A percentile compares a stretch with the other conserved stretches of the same genome.
These are phyloP conservation scores for Darevskia mixta DNA, from an alignment of 2,797 vertebrate species.

Conservation along the genomic window DNA sequence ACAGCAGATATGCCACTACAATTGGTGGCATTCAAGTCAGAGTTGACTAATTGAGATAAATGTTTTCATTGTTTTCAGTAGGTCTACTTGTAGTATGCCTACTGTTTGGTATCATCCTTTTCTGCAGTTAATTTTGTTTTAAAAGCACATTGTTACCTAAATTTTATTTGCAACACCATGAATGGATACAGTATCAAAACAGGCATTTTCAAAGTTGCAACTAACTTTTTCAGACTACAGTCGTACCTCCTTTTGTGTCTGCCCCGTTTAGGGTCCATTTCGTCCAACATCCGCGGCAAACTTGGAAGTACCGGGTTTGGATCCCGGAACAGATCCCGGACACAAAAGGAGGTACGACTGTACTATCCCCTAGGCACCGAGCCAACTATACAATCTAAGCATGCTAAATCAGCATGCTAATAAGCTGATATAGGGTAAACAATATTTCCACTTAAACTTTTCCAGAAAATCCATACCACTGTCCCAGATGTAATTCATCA, in stretches of 20 bases:
- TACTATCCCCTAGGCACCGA: not conserved
- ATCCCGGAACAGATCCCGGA: too few relatives aligned
- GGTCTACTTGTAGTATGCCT: too few relatives aligned
- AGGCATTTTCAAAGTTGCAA: not conserved
- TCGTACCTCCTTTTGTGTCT: not conserved
- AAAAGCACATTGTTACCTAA: not conserved
- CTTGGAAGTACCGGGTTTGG: too few relatives aligned
- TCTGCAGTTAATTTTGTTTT: not conserved
- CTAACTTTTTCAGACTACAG: not conserved
- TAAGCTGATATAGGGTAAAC: not conserved
- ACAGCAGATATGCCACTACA: not conserved
- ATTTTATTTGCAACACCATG: not conserved
- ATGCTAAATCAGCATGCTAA: not conserved
- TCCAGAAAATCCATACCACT: not conserved
- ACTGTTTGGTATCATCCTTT: too few relatives aligned
- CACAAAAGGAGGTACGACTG: not conserved
- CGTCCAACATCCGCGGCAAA: not conserved
- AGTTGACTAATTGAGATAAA: too few relatives aligned
- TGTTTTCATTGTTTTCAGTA: too few relatives aligned
- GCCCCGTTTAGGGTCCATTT: not conserved
- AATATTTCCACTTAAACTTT: not conserved
- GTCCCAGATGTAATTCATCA: not conserved
- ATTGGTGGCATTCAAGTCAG: too few relatives aligned
- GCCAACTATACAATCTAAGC: not conserved
- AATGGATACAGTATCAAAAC: slow-evolving; percentile 4